Conservation (phyloP, 2,888 invertebrate genomes). For the Neoascia interrupta region DNA sequence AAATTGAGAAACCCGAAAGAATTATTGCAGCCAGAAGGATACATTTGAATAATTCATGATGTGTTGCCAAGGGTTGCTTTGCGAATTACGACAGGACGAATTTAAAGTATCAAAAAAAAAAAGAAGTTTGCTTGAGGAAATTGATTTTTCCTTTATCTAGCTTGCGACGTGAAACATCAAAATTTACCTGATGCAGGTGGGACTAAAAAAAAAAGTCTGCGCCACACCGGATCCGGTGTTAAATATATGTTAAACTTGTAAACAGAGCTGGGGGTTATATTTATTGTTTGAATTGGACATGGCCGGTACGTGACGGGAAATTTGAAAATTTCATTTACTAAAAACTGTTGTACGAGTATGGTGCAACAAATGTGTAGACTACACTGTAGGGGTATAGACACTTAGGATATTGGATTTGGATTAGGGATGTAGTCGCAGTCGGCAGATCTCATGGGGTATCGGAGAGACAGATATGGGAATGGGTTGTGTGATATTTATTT, state of each 20-base stretch:
- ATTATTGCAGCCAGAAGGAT: slow-evolving; percentile 57
- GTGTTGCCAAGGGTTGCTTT: slow-evolving; percentile 49
- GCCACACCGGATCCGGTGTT: slow-evolving; percentile 35
- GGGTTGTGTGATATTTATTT: slow-evolving; percentile 52
- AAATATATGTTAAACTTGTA: slow-evolving; percentile 59
- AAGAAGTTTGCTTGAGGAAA: slow-evolving; percentile 28
- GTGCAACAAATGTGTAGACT: neutral
- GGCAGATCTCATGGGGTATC: slow-evolving; percentile 12
- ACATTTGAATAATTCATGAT: slow-evolving; percentile 68
- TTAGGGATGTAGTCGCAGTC: neutral
- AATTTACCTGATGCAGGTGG: slow-evolving; percentile 57
- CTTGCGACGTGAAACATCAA: slow-evolving; percentile 47
- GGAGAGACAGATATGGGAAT: slow-evolving; percentile 39
- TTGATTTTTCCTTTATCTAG: slow-evolving; percentile 44
- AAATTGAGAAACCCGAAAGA: slow-evolving; percentile 35
- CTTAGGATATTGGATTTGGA: slow-evolving; percentile 66
- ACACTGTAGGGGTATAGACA: too few species aligned
- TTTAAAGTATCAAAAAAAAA: slow-evolving; percentile 55
- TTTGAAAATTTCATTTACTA: slow-evolving; percentile 67
- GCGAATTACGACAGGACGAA: too few species aligned
- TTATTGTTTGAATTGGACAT: slow-evolving; percentile 54
- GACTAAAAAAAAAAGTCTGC: slow-evolving; percentile 25
- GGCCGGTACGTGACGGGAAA: slow-evolving; percentile 62
- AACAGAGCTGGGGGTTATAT: slow-evolving; percentile 46
- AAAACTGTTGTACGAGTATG: slow-evolving; percentile 49